Base-by-base conservation (phyloP, 2,797 vertebrate genomes). In the Sebastes itinus region DNA sequence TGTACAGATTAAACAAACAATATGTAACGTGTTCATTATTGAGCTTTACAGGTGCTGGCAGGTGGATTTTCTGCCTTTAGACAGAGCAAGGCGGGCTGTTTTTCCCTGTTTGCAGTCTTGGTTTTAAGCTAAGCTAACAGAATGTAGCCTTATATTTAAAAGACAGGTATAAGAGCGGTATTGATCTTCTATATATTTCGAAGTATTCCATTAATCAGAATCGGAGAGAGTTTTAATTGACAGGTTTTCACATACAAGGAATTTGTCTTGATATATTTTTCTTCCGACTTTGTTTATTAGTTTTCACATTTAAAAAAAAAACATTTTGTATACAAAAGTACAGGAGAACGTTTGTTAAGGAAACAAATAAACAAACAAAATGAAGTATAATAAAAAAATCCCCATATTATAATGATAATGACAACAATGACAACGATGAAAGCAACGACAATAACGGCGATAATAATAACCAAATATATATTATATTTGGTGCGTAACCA, bases 191-290 rank as follows among this genome's bases (percentile, higher is more conserved):
- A 11, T 46, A 20, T 46, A 18, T 46, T 46, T 0, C 7, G 16
- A 46, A 46, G 42, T 46, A 46, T 46, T 18, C 16, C 42, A 60
- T 20, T 18, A 20, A 32, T 59, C 4, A 58, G 28, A 20, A 32
- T 28, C 7, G 1, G 55, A 58, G 1, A 27, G 0, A 3, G 0
- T 7, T 27, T 59, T 59, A 7, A 59, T 27, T 14, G 23, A 6
- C 13, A 58, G 55, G 23, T 25, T 58, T 58, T 27, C 27, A 30
- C 58, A 60, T 60, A 18, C 58, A 30, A 20, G 2, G 16, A 30
- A 46, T 46, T 46, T 46, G 16, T 18, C 42, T 46, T 18, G 14
- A 46, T 46, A 46, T 46, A 46, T 46, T 46, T 18, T 46, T 46
- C 42, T 42, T 42, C 14, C 42, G 14, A 46, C 14, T 46, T 42